Base-by-base conservation (phyloP, 2,797 vertebrate genomes). In the Smutsia gigantea region DNA sequence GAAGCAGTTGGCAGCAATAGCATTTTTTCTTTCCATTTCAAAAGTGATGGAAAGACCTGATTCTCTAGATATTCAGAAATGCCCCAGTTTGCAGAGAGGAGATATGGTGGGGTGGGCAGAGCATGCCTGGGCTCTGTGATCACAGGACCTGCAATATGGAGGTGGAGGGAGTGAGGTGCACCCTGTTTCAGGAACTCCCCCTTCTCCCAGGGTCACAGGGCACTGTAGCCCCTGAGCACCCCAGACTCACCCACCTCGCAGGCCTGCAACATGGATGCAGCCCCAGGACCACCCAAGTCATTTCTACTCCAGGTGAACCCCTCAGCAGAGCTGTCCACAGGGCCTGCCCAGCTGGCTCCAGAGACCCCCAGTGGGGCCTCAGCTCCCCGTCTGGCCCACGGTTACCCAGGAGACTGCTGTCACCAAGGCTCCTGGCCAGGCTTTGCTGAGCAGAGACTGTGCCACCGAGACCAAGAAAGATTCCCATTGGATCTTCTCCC, bases 401-500 rank as follows among this genome's bases (percentile, higher is more conserved):
- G 37, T 96, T 86, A 46, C 97, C 92, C 7, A 1, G 81, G 96
- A 92, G 71, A 93, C 90, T 0, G 5, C 61, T 51, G 87, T 42
- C 53, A 51, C 78, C 78, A 9, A 46, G 57, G 51, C 79, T 83
- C 29, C 1, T 0, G 77, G 77, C 81, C 82, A 27, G 72, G 55
- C 79, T 72, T 19, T 34, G 46, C 90, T 7, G 51, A 85, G 63
- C 57, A 95, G 82, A 64, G 61, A 31, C 5, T 3, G n/a, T 6
- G 71, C 51, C 78, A 64, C 29, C 0, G 42, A 64, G 71, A 37
- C 93, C 61, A 83, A 90, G 49, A 84, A 31, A 4, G 4, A 3
- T 87, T 97, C 95, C 97, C 95, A 61, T 7, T 87, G 87, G 92
- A 42, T 61, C 4, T 23, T n/a, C 34, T 96, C 96, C 13, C 7